These are phyloP conservation scores for Melieria omissa DNA, from an alignment of 2,888 invertebrate species.

Conservation along the genomic window DNA sequence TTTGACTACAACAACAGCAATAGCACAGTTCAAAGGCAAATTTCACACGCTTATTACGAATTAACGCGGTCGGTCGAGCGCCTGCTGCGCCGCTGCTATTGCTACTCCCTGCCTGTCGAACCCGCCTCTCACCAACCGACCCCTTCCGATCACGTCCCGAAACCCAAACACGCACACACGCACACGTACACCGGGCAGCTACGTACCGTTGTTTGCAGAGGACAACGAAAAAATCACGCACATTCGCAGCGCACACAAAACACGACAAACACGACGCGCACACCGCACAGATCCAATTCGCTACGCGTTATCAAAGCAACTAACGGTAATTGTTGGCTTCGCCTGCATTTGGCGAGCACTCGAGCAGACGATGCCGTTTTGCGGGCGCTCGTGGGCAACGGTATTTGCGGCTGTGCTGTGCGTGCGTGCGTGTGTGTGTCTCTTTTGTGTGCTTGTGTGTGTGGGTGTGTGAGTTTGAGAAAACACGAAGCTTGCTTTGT, in stretches of 20 bases:
- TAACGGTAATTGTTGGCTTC: conserved; percentile 57
- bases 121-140: too few species aligned
- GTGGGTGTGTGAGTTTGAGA: too few species aligned
- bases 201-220: neutral
- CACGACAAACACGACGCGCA: conserved; percentile 3
- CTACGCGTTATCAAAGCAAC: conserved; percentile 62
- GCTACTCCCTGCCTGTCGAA: too few species aligned
- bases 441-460: neutral
- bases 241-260: neutral
- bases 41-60: too few species aligned
- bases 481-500: too few species aligned
- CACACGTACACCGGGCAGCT: neutral
- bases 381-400: neutral
- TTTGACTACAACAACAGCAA: too few species aligned
- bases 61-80: too few species aligned
- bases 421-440: neutral
- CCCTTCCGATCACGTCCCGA: neutral
- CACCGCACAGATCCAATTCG: conserved; percentile 55
- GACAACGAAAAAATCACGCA: too few species aligned
- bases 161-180: neutral
- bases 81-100: too few species aligned
- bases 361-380: neutral
- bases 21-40: too few species aligned
- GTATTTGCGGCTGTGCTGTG: too few species aligned
- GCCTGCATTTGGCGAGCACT: neutral